Percentiles rank a stretch among this genome's conserved stretches.
These are phyloP conservation scores for Recurvirostra avosetta DNA, from an alignment of 2,113 vertebrate species.

Conservation along the genomic window DNA sequence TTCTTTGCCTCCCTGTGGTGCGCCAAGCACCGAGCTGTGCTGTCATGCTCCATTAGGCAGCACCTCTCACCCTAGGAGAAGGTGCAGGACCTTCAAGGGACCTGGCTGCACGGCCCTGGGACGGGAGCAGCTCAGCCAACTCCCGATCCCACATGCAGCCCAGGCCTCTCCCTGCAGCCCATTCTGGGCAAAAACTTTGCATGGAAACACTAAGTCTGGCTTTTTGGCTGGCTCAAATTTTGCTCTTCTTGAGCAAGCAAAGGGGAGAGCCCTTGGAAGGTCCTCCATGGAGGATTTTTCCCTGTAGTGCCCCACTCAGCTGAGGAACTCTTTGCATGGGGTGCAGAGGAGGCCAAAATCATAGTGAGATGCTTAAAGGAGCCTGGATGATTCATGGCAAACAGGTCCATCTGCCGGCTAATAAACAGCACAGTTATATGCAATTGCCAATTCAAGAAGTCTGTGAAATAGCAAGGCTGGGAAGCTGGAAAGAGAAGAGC, in stretches of 20 bases:
- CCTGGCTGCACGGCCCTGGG: fast-evolving
- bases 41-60: neutral
- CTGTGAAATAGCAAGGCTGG: neutral
- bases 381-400: neutral
- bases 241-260: neutral
- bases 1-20: neutral
- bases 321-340: neutral
- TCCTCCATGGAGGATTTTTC: neutral
- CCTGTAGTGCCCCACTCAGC: neutral
- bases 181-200: neutral
- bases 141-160: neutral
- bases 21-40: neutral
- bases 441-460: neutral
- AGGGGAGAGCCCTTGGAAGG: neutral
- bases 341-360: neutral
- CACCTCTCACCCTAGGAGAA: neutral
- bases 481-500: neutral
- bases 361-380: neutral
- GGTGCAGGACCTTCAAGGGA: neutral
- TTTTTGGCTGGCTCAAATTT: neutral
- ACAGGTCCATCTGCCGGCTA: neutral
- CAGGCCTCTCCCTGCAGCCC: neutral
- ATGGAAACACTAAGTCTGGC: neutral
- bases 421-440: neutral
- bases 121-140: neutral